Percentiles rank a stretch among this genome's conserved stretches.
phyloP scores from a whole-genome alignment of 2,888 invertebrate species.

The Halictus quadricinctus region DNA sequence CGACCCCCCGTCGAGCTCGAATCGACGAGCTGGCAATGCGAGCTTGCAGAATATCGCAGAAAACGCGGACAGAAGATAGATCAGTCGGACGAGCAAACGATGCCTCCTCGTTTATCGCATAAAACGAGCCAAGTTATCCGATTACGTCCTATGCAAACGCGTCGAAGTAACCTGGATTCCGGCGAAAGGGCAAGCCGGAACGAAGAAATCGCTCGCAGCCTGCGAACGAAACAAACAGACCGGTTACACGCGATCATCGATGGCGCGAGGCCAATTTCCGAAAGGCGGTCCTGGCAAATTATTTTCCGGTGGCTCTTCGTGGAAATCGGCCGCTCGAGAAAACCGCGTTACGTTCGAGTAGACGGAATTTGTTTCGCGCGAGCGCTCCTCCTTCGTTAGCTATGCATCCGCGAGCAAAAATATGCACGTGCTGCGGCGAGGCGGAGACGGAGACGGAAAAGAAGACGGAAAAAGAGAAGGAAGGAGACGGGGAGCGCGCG shows the following conservation, averaged over 20 bases:
- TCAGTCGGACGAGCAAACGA: conserved; percentile 13
- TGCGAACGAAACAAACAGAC: conserved; percentile 13
- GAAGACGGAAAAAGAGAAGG: not conserved
- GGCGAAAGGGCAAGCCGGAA: not conserved
- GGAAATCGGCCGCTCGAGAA: conserved; percentile 7
- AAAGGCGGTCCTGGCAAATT: conserved; percentile 23
- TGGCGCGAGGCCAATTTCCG: conserved; percentile 33
- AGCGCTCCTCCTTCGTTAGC: conserved; percentile 40
- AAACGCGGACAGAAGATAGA: not conserved
- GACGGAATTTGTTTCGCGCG: conserved; percentile 47
- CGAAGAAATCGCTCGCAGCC: conserved; percentile 22
- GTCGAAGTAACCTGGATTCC: not conserved
- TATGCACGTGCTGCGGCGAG: not conserved
- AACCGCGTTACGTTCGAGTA: conserved; percentile 14
- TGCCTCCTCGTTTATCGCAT: not conserved
- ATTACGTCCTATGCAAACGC: conserved; percentile 11
- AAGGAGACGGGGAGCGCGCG: not conserved
- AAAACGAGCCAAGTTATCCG: conserved; percentile 18
- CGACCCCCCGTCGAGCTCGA: not conserved
- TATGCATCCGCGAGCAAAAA: conserved; percentile 26
- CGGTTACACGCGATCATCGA: not conserved
- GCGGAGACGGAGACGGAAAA: conserved; percentile 1
- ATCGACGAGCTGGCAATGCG: conserved; percentile 8
- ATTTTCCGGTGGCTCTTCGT: not conserved
- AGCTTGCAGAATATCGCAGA: conserved; percentile 5